Base-by-base conservation (phyloP, 2,113 vertebrate species). In the Phoenicopterus ruber region DNA sequence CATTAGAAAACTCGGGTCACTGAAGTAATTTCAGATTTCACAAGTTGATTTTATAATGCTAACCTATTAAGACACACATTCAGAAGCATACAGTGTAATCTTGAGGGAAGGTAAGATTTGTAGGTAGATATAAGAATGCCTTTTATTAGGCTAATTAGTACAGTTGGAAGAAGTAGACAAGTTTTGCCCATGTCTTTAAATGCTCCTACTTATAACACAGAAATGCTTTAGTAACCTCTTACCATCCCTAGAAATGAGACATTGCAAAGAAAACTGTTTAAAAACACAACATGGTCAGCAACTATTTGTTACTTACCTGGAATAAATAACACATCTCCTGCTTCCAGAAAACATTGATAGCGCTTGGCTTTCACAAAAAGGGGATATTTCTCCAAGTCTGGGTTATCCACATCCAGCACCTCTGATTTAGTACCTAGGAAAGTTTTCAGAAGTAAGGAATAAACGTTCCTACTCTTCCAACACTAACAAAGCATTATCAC, bases 291-390 rank as follows among this genome's bases (percentile, higher is more conserved):
- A 26, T 5, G 9, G 22, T 36, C 29, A 29, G 47, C 59, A 91
- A 38, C n/a, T n/a, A 31, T 47, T 84, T 80, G 20, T 74, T 58
- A 67, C 97, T 96, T 96, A 99, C 99, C 99, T 29, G 99, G 99
- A 96, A 99, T 99, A 88, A 99, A 99, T 36, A 99, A 98, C n/a
- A 99, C 96, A 97, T 99, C 99, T 88, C 99, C 99, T 73, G 99
- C 98, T 95, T 99, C 98, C 88, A 99, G 97, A 77, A 97, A 90
- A 88, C 99, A 99, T 46, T 99, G 98, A 62, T 98, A 98, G 70
- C 98, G 96, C 91, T 95, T 98, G 24, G 99, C 99, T 96, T 98
- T 99, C 67, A 98, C 96, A 98, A 99, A 99, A n/a, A 99, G 98
- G 10, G 99, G 99, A 61, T 99, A 99, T 85, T 93, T 98, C 80